Conservation (phyloP, 2,888 invertebrate species). For the Lissonota sp. region DNA sequence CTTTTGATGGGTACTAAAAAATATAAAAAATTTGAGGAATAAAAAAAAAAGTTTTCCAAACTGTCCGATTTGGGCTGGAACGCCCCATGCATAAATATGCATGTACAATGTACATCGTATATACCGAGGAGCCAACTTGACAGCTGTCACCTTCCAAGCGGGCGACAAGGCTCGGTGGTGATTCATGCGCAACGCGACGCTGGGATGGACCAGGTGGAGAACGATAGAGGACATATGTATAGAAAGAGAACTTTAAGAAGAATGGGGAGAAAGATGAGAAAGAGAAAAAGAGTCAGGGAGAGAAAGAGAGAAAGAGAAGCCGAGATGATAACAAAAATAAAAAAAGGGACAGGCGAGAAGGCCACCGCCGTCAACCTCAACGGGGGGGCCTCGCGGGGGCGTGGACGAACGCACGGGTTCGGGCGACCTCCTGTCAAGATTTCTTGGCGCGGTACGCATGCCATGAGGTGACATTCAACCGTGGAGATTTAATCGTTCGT, state of each 20-base stretch:
- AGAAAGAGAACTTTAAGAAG: conserved; percentile 29
- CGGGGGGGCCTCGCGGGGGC: conserved; percentile 74
- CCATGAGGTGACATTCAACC: conserved; percentile 77
- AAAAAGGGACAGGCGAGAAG: conserved; percentile 30
- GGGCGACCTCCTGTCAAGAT: conserved; percentile 81
- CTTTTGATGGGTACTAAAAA: no score
- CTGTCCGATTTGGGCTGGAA: no score
- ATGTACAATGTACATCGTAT: conserved; percentile 50
- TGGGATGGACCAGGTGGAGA: conserved; percentile 42
- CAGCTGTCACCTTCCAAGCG: conserved; percentile 82
- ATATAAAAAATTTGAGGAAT: no score
- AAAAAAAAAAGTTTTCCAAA: no score
- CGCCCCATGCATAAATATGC: neutral
- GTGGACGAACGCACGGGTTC: conserved; percentile 67
- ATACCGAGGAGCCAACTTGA: conserved; percentile 74
- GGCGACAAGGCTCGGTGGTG: conserved; percentile 80
- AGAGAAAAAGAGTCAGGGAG: conserved; percentile 30
- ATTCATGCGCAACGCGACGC: conserved; percentile 76
- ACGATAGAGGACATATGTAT: conserved; percentile 35
- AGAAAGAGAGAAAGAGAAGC: conserved; percentile 2
- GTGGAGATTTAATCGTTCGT: conserved; percentile 74
- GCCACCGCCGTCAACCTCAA: conserved; percentile 58
- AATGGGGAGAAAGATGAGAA: conserved; percentile 35
- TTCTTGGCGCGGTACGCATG: conserved; percentile 74
- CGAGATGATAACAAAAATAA: no score